These are phyloP conservation scores for Sorex araneus DNA, from an alignment of 2,113 vertebrate species.

Conservation along the genomic window DNA sequence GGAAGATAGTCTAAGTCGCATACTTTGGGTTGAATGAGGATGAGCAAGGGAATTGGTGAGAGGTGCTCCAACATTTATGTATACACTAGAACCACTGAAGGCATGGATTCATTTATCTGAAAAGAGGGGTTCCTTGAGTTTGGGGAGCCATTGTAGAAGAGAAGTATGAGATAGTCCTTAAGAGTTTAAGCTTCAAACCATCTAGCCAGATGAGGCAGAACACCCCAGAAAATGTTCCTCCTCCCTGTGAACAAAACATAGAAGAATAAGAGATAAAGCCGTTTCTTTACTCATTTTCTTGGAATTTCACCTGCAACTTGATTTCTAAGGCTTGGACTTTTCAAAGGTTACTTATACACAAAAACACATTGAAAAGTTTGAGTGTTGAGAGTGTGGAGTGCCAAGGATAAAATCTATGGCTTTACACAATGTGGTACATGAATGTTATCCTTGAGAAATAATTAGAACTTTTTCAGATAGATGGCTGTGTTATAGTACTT, in stretches of 20 bases:
- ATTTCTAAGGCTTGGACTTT: neutral
- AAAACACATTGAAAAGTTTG: neutral
- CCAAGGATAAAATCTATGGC: no score
- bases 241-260: neutral
- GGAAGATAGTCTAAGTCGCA: constrained; percentile 20
- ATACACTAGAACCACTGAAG: neutral
- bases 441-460: neutral
- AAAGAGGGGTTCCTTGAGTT: neutral
- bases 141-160: neutral
- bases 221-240: neutral
- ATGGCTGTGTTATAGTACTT: neutral
- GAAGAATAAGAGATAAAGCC: neutral
- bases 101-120: constrained; percentile 1
- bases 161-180: no score
- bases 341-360: neutral
- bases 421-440: no score
- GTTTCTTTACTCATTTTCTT: neutral
- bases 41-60: neutral
- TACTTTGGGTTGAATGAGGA: neutral
- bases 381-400: no score
- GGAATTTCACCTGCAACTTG: neutral
- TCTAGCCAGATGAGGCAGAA: neutral
- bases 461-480: neutral
- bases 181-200: no score
- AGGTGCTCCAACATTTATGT: constrained; percentile 18